phyloP scores from a whole-genome alignment of 2,888 invertebrate species.

The Aricia artaxerxes region DNA sequence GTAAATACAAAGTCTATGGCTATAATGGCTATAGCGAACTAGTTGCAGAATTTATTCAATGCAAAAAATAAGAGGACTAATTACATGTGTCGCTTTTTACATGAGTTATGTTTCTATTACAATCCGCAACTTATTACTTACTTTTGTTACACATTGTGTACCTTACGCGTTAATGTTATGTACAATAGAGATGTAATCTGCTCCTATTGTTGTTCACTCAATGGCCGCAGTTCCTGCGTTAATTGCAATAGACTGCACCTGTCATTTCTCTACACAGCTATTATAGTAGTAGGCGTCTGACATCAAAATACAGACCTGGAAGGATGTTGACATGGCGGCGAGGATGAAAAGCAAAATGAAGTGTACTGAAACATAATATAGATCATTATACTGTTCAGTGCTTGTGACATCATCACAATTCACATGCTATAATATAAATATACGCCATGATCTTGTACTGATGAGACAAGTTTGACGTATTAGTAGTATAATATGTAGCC shows the following conservation, averaged over 20 bases:
- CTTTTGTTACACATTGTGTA: background rate
- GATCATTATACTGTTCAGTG: background rate
- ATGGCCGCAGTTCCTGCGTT: background rate
- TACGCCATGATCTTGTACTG: too few relatives aligned
- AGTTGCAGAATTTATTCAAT: too few relatives aligned
- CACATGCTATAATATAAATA: too few relatives aligned
- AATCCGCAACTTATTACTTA: too few relatives aligned
- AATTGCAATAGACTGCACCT: background rate
- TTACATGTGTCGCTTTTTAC: too few relatives aligned
- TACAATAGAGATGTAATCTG: background rate
- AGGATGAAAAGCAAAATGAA: background rate
- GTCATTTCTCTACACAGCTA: background rate
- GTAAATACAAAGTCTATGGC: too few relatives aligned
- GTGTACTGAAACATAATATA: background rate
- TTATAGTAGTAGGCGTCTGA: background rate
- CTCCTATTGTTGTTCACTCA: background rate
- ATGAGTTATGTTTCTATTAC: too few relatives aligned
- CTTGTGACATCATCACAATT: too few relatives aligned
- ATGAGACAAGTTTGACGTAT: too few relatives aligned
- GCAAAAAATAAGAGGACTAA: too few relatives aligned
- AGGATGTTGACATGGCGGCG: background rate
- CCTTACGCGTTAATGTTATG: background rate
- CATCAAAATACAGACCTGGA: background rate
- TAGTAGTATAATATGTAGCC: too few relatives aligned
- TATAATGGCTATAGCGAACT: too few relatives aligned